phyloP scores from a whole-genome alignment of 1,140 invertebrate genomes.

The Bombus turneri region DNA sequence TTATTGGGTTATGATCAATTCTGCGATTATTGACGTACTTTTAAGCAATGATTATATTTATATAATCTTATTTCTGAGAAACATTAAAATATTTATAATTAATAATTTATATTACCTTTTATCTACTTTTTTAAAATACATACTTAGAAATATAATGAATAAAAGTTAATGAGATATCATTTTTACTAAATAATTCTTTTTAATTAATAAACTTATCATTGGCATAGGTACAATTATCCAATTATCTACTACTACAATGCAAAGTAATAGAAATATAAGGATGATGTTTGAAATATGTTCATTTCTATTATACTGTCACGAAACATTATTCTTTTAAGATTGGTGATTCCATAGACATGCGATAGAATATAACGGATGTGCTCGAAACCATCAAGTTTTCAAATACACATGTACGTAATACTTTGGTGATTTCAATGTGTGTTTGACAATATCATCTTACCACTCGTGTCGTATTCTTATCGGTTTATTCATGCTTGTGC shows the following conservation, averaged over 20 bases:
- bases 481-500: neutral
- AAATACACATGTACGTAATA: slow-evolving; percentile 4
- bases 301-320: neutral
- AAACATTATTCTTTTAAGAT: slow-evolving; percentile 2
- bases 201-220: neutral
- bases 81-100: neutral
- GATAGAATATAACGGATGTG: slow-evolving; percentile 41
- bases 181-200: neutral
- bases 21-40: neutral
- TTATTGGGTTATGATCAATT: neutral
- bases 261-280: neutral
- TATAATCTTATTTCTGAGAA: neutral
- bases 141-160: neutral
- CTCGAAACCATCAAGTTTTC: slow-evolving; percentile 23
- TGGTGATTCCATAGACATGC: neutral
- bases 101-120: neutral
- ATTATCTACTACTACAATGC: neutral
- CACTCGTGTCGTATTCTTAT: neutral
- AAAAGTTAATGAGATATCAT: neutral
- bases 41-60: neutral
- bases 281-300: neutral
- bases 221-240: neutral
- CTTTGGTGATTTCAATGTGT: neutral
- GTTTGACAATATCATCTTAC: no score
- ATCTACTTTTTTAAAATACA: neutral